Evolutionary conservation across 2,113 vertebrate genomes (phyloP), one percentile per base, ranked within the genome.

Genomic region (Pteropus alecto): DNA sequence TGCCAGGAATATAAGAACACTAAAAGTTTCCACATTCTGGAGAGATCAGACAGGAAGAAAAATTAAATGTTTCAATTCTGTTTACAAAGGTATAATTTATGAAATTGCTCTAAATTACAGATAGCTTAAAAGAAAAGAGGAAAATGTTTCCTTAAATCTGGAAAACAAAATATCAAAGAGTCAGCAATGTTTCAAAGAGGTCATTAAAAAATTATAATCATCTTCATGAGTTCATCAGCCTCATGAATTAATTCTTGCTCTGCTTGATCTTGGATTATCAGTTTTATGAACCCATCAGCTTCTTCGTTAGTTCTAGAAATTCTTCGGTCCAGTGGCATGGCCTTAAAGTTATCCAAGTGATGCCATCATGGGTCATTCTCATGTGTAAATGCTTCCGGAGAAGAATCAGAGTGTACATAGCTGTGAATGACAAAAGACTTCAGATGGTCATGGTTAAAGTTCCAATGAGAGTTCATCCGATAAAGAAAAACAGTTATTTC

Each of bases 1-100:
- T 92, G 56, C 65, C 35, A 73, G 46, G 35, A 95, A 95, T 92
- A 73, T 73, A 81, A 92, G n/a, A 90, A 90, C 60, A 67, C 21
- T 65, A 89, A 63, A 19, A 33, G 35, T 70, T 77, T 63, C 30
- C 68, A 28, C 41, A 63, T 84, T 84, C 43, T 70, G 30, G 16
- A 88, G n/a, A 35, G 46, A 70, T 71, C 28, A 84, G 33, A 13
- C 2, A 95, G 18, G 15, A 18, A 89, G 46, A 82, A 82, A 82
- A 70, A 67, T 30, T 2, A 61, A 87, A 28, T 78, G 43, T 43
- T 82, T 94, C 67, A 48, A 58, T 79, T 67, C 63, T 68, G 26
- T 65, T 82, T 21, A 68, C 41, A 71, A 90, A 93, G 24, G 43
- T 28, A 56, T 51, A 94, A n/a, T 68, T 68, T 41, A 63, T 22